phyloP scores from a whole-genome alignment of 2,113 vertebrate species.

The Phaetusa simplex region DNA sequence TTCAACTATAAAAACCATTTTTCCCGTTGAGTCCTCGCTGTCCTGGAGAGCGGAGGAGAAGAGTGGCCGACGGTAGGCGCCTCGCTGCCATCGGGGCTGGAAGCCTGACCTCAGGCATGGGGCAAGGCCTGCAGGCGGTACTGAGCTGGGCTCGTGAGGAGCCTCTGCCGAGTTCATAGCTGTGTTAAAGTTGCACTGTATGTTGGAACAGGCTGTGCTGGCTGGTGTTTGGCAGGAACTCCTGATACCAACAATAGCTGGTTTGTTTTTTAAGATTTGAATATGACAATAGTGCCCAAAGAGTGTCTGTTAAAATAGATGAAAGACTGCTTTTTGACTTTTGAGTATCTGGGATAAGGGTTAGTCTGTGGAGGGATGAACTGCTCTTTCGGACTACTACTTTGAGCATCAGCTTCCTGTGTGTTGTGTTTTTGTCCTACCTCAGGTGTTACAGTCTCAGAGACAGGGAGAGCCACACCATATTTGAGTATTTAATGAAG shows the following conservation, averaged over 20 bases:
- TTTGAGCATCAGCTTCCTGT: background rate
- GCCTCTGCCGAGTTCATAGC: background rate
- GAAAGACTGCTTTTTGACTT: background rate
- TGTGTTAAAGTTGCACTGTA: background rate
- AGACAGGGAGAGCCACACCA: background rate
- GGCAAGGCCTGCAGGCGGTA: background rate
- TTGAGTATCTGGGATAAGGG: background rate
- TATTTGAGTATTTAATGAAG: background rate
- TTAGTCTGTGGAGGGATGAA: background rate
- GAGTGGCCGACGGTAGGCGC: background rate
- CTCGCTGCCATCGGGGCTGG: background rate
- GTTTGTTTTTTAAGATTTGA: background rate
- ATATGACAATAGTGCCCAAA: background rate
- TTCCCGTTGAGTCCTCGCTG: background rate
- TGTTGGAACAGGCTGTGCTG: background rate
- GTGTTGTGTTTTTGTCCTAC: background rate
- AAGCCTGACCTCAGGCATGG: accelerated
- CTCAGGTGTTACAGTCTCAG: background rate
- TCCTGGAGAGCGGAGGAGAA: background rate
- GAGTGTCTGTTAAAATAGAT: background rate
- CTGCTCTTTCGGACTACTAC: background rate
- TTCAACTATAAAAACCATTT: background rate
- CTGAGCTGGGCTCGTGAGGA: background rate
- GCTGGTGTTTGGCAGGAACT: background rate
- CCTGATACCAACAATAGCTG: background rate